Evolutionary conservation across 2,113 vertebrate genomes (phyloP), one percentile per base, ranked within the genome.

Genomic region (Halcyon malimbica): DNA sequence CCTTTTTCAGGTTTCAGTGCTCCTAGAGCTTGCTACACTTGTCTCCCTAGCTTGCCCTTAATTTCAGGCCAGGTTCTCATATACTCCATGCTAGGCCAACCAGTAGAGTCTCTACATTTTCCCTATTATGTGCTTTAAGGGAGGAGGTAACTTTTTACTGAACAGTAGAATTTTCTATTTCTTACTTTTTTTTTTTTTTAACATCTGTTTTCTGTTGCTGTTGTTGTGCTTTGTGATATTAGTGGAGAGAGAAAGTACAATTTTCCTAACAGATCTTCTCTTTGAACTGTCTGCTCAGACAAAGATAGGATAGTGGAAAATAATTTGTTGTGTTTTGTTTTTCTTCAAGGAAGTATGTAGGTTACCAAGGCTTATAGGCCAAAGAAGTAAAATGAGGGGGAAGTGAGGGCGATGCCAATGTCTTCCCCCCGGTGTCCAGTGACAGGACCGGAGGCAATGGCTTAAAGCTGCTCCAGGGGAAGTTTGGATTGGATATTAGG

Each of bases 1-100:
- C 6, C 5, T 16, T n/a, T 65, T 87, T 35, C 8, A 14, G 16
- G 6, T 50, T 62, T 81, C 29, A 8, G 0, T 29, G 19, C 35
- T 77, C 0, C 15, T 67, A 4, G 21, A 57, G 5, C 10, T 85
- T 26, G 4, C 12, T 46, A 1, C 3, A 1, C 11, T 28, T 50
- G 13, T 31, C 3, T 8, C 4, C 37, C 6, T 44, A 28, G 18
- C 19, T 11, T 76, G 35, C 20, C 10, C 17, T 29, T 0, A 0
- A 1, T 80, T 50, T 33, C 57, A 16, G 39, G 37, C 12, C 41
- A 51, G 25, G 23, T 21, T 80, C 19, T 77, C 14, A 4, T 3
- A 5, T 16, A 35, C 5, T 1, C 2, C 7, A 4, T 62, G 19
- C 31, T 63, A 14, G 50, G 15, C 37, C 24, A 35, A 13, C 16